phyloP scores from a whole-genome alignment of 2,797 vertebrate genomes.

The Myotis vivesi region DNA sequence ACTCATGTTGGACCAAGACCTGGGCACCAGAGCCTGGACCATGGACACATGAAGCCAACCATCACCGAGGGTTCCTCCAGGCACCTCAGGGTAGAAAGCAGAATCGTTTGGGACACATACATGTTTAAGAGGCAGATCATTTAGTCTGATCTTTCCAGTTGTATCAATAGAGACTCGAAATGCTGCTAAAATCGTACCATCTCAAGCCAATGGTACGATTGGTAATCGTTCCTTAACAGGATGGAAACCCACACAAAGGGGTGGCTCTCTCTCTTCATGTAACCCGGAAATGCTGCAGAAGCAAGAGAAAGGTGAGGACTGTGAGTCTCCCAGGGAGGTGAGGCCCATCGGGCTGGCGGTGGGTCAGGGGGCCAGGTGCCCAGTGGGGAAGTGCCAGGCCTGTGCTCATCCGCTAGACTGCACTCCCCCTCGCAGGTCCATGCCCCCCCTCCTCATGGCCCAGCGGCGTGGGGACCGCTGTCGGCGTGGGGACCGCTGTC shows the following conservation, averaged over 20 bases:
- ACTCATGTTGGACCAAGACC: background rate
- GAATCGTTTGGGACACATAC: background rate
- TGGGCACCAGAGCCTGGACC: background rate
- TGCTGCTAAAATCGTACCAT: background rate
- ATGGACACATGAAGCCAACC: background rate
- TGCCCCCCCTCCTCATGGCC: background rate
- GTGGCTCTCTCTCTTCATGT: background rate
- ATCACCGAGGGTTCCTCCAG: background rate
- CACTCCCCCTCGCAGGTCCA: background rate
- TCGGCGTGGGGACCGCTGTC: background rate
- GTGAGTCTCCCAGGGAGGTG: background rate
- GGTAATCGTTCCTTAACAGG: background rate
- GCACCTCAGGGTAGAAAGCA: background rate
- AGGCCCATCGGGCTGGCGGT: background rate
- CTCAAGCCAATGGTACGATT: background rate
- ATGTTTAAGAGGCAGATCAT: background rate
- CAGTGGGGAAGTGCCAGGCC: background rate
- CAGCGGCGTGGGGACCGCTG: background rate
- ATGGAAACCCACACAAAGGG: background rate
- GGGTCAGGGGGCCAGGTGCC: background rate
- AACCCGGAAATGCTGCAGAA: background rate
- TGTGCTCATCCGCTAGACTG: background rate
- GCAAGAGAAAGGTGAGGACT: background rate
- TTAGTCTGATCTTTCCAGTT: background rate
- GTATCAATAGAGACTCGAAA: background rate